Evolutionary conservation across 2,113 vertebrate genomes (phyloP).

Genomic region (Saccopteryx bilineata): DNA sequence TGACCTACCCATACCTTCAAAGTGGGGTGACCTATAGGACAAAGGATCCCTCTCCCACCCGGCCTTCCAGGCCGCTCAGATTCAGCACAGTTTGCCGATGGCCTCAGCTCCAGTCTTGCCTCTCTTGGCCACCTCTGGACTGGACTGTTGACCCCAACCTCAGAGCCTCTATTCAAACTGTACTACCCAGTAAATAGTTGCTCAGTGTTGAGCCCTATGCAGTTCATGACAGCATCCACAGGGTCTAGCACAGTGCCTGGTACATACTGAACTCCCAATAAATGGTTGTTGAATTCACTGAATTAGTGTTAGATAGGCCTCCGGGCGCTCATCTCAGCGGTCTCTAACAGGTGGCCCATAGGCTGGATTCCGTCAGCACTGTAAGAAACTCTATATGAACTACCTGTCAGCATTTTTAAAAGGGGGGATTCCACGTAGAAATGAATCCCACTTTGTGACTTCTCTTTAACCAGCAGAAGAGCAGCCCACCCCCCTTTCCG

Average conservation of each 20-base stretch:
- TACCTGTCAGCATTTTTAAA: neutral
- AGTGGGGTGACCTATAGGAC: neutral
- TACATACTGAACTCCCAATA: fast-evolving
- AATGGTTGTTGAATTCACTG: neutral
- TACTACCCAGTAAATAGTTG: neutral
- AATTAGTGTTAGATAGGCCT: neutral
- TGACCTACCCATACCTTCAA: too few species aligned
- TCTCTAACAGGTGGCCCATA: neutral
- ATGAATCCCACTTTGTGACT: neutral
- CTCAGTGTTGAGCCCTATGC: neutral
- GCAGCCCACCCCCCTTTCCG: fast-evolving
- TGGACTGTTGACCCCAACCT: neutral
- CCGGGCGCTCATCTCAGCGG: neutral
- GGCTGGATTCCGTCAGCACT: neutral
- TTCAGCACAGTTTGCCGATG: neutral
- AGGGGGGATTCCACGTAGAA: neutral
- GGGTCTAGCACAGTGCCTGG: neutral
- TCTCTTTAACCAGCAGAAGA: neutral
- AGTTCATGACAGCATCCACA: fast-evolving
- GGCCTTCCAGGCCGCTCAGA: neutral
- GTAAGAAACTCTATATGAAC: neutral
- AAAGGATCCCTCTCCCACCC: neutral
- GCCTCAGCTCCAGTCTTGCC: neutral
- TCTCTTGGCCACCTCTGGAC: neutral
- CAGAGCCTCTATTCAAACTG: neutral